Base-by-base conservation (phyloP, 2,888 invertebrate species). In the Germaria angustata region DNA sequence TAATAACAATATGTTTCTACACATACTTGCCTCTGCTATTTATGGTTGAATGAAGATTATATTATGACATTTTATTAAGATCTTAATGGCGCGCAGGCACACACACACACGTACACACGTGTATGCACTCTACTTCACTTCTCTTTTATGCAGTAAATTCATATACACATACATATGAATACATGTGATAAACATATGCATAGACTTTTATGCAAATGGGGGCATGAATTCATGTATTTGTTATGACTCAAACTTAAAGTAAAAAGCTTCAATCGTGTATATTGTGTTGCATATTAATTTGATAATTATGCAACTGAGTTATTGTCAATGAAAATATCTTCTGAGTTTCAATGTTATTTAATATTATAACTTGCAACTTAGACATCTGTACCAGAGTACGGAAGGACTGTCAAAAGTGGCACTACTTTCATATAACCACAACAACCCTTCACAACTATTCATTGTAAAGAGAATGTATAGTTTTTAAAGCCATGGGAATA, bases 11-110 rank as follows among this genome's bases (percentile, higher is more conserved):
- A 61, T 53, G 20, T 32, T 36, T 17, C 15, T 13, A 65, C n/a
- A 75, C 24, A 57, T 57, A 9, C 24, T 53, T 61, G 63, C 59
- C 24, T 57, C 41, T 69, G 57, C 51, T 71, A 44, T 75, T 66
- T 57, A 57, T 66, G 76, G 51, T 65, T 81, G 65, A 71, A 71
- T 66, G 53, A 71, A 81, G 69, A 71, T 59, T 71, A 81, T 44
- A 61, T 71, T 71, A 76, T 66, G 76, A 76, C 59, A 76, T 76
- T 81, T 76, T 51, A 81, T 76, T 81, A 59, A 13, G 24, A 34
- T 34, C 32, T 65, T 57, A 59, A 36, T 36, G 28, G 24, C 2
- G n/a, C 32, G 9, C 2, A 34, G 2, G 9, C 22, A 44, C 13
- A 41, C 5, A 15, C 7, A 46, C 22, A 61, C 13, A 32, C 20